Conservation (phyloP, 2,888 invertebrate genomes). For the Eulithis testata region DNA sequence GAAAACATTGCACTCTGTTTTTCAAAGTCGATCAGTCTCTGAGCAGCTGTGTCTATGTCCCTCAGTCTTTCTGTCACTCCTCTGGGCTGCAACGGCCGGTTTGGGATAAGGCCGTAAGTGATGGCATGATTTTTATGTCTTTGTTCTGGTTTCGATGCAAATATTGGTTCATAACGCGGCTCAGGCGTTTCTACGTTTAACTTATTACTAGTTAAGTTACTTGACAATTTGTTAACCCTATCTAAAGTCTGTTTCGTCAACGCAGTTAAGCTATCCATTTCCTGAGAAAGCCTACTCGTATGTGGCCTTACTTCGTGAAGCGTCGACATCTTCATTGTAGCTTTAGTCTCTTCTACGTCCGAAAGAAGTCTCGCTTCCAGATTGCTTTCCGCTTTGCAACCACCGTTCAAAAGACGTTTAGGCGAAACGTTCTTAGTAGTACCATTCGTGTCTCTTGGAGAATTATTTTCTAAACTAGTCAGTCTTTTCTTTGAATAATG, state of each 20-base stretch:
- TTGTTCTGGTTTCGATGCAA: conserved; percentile 67
- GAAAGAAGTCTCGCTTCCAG: conserved; percentile 58
- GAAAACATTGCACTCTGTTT: conserved; percentile 83
- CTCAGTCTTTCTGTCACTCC: conserved; percentile 78
- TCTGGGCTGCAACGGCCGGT: conserved; percentile 63
- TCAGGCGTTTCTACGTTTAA: conserved; percentile 71
- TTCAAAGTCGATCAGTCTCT: conserved; percentile 83
- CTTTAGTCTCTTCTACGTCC: conserved; percentile 60
- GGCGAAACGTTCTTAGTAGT: conserved; percentile 66
- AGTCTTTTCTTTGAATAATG: conserved; percentile 84
- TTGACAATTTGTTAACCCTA: conserved; percentile 86
- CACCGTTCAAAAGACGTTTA: conserved; percentile 68
- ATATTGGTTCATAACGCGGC: conserved; percentile 68
- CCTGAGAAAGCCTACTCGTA: conserved; percentile 77
- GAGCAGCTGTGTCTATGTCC: conserved; percentile 82
- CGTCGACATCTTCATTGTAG: conserved; percentile 71
- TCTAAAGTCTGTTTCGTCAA: conserved; percentile 88
- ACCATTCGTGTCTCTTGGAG: conserved; percentile 71
- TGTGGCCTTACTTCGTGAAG: conserved; percentile 78
- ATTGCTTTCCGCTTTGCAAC: conserved; percentile 57
- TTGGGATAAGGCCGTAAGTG: conserved; percentile 68
- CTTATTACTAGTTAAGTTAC: conserved; percentile 82
- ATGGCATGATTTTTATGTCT: conserved; percentile 66
- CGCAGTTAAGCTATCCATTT: conserved; percentile 87
- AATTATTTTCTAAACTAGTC: conserved; percentile 82